phyloP scores from a whole-genome alignment of 2,888 invertebrate species.

The Cephus pulcher region DNA sequence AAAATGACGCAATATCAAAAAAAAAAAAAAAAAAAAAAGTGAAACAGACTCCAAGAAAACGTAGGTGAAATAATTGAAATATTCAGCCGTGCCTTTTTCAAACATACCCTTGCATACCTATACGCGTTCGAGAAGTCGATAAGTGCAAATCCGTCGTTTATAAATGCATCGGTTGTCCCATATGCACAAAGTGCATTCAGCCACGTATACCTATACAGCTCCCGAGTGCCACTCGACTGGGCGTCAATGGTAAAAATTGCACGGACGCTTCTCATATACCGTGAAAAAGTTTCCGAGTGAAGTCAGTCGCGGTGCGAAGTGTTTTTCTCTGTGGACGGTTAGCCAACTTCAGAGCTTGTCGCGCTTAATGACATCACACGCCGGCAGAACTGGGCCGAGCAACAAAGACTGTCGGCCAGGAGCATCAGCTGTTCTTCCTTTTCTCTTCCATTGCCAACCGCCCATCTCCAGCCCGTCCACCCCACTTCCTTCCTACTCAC shows the following conservation, averaged over 20 bases:
- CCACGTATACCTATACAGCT: not conserved
- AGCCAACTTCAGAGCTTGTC: constrained; percentile 19
- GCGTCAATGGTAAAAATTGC: not conserved
- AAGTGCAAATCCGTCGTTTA: not conserved
- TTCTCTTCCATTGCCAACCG: not conserved
- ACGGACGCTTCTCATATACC: not conserved
- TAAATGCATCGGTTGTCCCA: not conserved
- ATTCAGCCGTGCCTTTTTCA: not conserved
- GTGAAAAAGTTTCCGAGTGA: not conserved
- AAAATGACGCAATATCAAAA: not conserved
- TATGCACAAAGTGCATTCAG: not conserved
- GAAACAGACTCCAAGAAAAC: no score
- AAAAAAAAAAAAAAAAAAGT: no score
- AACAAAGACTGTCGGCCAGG: constrained; percentile 6
- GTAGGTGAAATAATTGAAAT: not conserved
- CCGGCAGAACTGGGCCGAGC: constrained; percentile 11
- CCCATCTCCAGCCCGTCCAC: no score
- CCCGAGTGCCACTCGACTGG: not conserved
- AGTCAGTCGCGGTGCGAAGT: not conserved
- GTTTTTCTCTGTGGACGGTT: constrained; percentile 5
- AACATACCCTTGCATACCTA: not conserved
- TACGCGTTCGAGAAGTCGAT: not conserved
- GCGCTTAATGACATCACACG: constrained; percentile 15
- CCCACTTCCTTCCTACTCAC: no score
- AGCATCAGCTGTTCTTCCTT: not conserved